Evolutionary conservation across 2,797 vertebrate species (phyloP).

Genomic region (Tapirus indicus): DNA sequence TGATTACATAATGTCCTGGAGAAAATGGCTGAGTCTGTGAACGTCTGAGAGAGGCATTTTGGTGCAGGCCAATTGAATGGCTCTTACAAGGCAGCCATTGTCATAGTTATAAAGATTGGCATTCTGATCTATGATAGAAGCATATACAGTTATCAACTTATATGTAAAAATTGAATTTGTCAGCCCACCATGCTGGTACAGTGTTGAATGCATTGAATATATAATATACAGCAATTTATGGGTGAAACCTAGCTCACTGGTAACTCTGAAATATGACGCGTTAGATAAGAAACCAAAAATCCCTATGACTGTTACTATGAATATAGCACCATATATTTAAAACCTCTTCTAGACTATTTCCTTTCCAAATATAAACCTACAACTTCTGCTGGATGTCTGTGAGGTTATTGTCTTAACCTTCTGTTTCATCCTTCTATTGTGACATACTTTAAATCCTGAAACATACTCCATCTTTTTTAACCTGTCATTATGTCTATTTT

Average conservation of each 20-base stretch:
- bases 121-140: not conserved
- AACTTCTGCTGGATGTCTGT: not conserved
- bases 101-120: not conserved
- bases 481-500: not conserved
- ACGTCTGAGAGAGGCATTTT: not conserved
- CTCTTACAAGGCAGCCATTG: not conserved
- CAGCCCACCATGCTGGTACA: not conserved
- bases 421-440: not conserved
- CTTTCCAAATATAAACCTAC: not conserved
- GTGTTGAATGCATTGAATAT: not conserved
- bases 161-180: slow-evolving; percentile 17
- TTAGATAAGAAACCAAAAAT: not conserved
- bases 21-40: not conserved
- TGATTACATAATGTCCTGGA: not conserved
- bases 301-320: not conserved
- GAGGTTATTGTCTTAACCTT: not conserved
- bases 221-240: not conserved
- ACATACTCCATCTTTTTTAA: not conserved
- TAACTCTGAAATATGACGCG: not conserved
- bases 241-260: not conserved
- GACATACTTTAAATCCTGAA: not conserved
- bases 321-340: not conserved
- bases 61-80: not conserved
- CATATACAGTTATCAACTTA: not conserved
- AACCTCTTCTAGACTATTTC: not conserved